Evolutionary conservation across 92 coral and sea anemone species (phyloP).

Genomic region (Diadumene lineata): DNA sequence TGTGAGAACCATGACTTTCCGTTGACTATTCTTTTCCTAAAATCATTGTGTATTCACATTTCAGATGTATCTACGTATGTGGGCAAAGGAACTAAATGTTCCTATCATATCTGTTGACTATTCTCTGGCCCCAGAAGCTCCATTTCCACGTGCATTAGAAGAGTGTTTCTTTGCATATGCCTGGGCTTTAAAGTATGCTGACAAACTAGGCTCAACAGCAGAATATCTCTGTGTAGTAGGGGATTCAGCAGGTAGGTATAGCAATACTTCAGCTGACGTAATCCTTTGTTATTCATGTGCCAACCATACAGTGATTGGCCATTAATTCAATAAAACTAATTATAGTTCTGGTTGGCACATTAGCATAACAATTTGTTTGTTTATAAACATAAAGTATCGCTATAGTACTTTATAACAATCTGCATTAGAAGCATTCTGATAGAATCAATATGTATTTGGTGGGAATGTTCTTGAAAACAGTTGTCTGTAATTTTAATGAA

Average conservation of each 20-base stretch:
- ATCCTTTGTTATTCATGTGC: no score
- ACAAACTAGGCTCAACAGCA: slow-evolving; percentile 84
- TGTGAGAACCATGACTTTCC: no score
- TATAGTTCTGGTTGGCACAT: no score
- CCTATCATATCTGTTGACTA: slow-evolving; percentile 93
- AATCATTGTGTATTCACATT: slow-evolving; percentile 1
- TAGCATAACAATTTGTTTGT: no score
- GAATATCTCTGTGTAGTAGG: slow-evolving; percentile 82
- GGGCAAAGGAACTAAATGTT: slow-evolving; percentile 90
- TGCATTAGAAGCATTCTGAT: no score
- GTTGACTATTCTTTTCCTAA: neutral
- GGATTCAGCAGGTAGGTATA: slow-evolving; percentile 95
- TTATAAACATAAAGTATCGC: no score
- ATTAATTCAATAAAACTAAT: no score
- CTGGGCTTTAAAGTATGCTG: slow-evolving; percentile 87
- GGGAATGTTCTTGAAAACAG: neutral
- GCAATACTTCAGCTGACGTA: no score
- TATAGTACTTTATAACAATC: no score
- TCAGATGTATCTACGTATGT: slow-evolving; percentile 84
- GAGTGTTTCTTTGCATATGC: slow-evolving; percentile 96
- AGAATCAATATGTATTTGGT: no score
- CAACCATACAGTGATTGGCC: no score
- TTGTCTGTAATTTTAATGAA: no score
- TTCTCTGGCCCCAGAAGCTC: slow-evolving; percentile 91
- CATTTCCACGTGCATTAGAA: slow-evolving; percentile 94